phyloP scores from a whole-genome alignment of 2,888 invertebrate genomes.

The Loripinus fragilis region DNA sequence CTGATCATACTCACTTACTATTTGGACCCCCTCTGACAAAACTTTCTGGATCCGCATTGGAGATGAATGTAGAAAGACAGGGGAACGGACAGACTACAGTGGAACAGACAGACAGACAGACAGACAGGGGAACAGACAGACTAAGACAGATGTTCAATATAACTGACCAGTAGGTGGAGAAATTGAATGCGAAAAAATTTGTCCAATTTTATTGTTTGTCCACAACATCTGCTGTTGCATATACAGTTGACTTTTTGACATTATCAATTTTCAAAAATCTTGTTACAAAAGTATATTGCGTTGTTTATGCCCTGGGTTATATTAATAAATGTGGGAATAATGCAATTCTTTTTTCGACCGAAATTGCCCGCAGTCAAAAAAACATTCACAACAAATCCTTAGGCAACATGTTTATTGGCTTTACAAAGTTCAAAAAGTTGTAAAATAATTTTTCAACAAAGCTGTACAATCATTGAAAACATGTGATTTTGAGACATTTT shows the following conservation, averaged over 20 bases:
- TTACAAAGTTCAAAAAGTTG: conserved; percentile 9
- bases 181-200: too few relatives aligned
- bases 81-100: too few relatives aligned
- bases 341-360: background rate
- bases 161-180: too few relatives aligned
- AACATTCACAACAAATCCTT: background rate
- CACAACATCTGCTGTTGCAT: too few relatives aligned
- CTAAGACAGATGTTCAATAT: too few relatives aligned
- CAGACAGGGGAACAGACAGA: too few relatives aligned
- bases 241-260: background rate
- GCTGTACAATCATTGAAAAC: background rate
- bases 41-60: too few relatives aligned
- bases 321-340: conserved; percentile 8
- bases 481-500: background rate
- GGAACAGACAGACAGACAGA: too few relatives aligned
- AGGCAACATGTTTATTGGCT: background rate
- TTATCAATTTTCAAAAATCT: conserved; percentile 5
- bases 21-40: too few relatives aligned
- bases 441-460: conserved; percentile 19
- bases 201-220: too few relatives aligned
- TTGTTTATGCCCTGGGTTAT: background rate
- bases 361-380: background rate
- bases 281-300: background rate
- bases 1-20: too few relatives aligned
- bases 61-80: too few relatives aligned